Percentiles rank a stretch among this genome's conserved stretches.
Conservation (phyloP, 2,113 vertebrate genomes). For the Procavia capensis region DNA sequence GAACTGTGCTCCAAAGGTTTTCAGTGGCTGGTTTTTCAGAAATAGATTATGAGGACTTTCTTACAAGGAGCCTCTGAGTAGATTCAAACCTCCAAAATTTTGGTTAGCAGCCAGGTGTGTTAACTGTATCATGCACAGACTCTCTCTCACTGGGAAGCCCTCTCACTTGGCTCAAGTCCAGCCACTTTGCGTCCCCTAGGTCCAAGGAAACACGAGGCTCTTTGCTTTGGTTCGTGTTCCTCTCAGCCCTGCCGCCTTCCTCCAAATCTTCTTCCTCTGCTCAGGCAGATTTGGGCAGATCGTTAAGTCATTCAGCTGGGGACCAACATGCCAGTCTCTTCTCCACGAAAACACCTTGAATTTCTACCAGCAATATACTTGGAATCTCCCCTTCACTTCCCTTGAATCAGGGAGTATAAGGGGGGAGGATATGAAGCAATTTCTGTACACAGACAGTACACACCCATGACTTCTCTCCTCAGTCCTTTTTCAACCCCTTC, state of each 20-base stretch:
- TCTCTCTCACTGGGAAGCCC: not conserved
- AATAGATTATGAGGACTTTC: not conserved
- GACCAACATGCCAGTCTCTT: not conserved
- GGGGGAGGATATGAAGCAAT: not conserved
- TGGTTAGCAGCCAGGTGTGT: not conserved
- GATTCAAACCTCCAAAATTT: not conserved
- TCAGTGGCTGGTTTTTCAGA: not conserved
- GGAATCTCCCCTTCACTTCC: too few relatives aligned
- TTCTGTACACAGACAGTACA: not conserved
- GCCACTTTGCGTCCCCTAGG: not conserved
- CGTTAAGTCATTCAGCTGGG: not conserved
- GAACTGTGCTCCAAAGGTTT: not conserved
- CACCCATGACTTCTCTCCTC: not conserved
- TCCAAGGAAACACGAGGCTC: fast-evolving
- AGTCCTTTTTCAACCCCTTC: not conserved
- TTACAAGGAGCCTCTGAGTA: not conserved
- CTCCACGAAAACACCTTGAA: not conserved
- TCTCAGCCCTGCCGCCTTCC: not conserved
- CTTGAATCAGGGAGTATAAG: not conserved
- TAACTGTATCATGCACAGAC: not conserved
- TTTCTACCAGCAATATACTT: not conserved
- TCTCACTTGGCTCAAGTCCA: not conserved
- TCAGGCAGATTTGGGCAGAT: not conserved
- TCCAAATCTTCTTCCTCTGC: not conserved
- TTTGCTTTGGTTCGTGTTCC: not conserved